These are phyloP conservation scores for Lutjanus campechanus DNA, from an alignment of 2,797 vertebrate species.

Conservation along the genomic window DNA sequence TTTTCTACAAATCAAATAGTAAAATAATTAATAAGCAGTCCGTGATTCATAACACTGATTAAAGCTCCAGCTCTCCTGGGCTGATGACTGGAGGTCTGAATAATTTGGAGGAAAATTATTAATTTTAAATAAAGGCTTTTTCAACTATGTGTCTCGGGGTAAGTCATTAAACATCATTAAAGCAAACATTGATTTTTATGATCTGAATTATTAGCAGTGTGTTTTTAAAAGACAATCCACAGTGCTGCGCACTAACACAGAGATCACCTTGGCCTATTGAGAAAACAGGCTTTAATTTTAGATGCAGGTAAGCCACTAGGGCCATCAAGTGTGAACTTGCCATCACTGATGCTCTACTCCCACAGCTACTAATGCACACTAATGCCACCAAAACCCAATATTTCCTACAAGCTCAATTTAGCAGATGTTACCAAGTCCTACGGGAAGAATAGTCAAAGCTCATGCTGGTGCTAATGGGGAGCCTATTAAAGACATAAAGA, in stretches of 20 bases:
- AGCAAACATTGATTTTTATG: constrained; percentile 13
- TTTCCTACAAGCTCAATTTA: neutral
- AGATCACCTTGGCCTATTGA: neutral
- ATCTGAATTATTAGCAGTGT: constrained; percentile 1
- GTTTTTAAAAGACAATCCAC: neutral
- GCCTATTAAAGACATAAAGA: too few relatives aligned
- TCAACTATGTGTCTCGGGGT: neutral
- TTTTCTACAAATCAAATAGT: neutral
- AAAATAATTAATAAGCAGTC: neutral
- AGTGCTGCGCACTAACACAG: neutral
- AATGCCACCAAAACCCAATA: neutral
- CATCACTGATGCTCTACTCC: neutral
- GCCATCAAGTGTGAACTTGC: neutral
- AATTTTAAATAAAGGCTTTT: constrained; percentile 3
- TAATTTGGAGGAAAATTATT: constrained; percentile 11
- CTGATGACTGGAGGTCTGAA: constrained; percentile 19
- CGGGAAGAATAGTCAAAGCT: too few relatives aligned
- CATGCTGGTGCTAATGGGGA: too few relatives aligned
- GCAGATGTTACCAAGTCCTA: neutral
- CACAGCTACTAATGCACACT: neutral
- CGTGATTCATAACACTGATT: constrained; percentile 14
- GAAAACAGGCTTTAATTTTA: neutral
- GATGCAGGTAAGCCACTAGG: neutral
- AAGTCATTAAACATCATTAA: constrained; percentile 23
- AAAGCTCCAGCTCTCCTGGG: neutral